phyloP scores from a whole-genome alignment of 2,888 invertebrate species.

The Microplitis deprimator region DNA sequence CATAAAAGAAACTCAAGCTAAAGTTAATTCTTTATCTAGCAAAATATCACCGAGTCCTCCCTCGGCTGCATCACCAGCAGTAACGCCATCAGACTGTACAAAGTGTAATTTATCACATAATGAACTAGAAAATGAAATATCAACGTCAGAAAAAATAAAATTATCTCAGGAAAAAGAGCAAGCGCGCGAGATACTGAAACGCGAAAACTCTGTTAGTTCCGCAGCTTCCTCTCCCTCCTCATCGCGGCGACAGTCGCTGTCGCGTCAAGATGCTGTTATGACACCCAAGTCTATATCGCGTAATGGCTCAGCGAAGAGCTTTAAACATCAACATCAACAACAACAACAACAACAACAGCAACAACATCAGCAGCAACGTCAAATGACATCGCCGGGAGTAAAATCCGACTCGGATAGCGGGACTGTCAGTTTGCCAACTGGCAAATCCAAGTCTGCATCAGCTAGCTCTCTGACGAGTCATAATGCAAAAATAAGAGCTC shows the following conservation, averaged over 20 bases:
- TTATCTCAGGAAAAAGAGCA: background rate
- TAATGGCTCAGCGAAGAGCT: slow-evolving; percentile 56
- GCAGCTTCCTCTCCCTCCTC: slow-evolving; percentile 30
- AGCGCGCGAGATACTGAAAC: slow-evolving; percentile 52
- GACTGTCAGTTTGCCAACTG: slow-evolving; percentile 65
- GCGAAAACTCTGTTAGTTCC: slow-evolving; percentile 45
- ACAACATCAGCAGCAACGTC: slow-evolving; percentile 51
- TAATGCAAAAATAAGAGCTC: slow-evolving; percentile 62
- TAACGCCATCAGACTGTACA: background rate
- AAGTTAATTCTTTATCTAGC: no score
- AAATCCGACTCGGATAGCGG: slow-evolving; percentile 59
- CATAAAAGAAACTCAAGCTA: background rate
- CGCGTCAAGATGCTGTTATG: slow-evolving; percentile 32
- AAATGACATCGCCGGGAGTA: slow-evolving; percentile 56
- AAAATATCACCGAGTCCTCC: background rate
- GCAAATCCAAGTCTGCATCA: slow-evolving; percentile 65
- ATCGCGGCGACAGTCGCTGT: slow-evolving; percentile 32
- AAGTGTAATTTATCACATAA: background rate
- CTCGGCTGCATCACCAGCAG: background rate
- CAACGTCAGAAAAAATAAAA: no score
- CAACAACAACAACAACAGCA: slow-evolving; percentile 44
- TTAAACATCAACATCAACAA: slow-evolving; percentile 55
- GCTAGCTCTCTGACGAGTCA: slow-evolving; percentile 63
- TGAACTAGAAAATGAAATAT: background rate
- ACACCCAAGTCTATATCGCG: slow-evolving; percentile 54